Base-by-base conservation (phyloP, 2,888 invertebrate species). In the Strigamia maritima region DNA sequence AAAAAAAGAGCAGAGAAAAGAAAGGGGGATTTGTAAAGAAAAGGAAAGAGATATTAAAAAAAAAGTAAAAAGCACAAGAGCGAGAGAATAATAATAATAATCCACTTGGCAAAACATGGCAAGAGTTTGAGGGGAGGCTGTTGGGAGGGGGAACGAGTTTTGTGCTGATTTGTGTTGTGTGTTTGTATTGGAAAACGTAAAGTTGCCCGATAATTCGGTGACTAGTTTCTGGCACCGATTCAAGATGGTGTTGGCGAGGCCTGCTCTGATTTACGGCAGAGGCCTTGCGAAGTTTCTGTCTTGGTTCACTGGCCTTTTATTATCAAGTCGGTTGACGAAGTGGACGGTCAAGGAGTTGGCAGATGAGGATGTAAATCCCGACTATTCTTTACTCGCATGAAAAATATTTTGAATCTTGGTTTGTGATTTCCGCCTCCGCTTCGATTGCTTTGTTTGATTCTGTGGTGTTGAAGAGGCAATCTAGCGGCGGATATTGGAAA, bases 121-220 rank as follows among this genome's bases (percentile, higher is more conserved):
- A 54, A 19, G 54, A 54, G 19, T 70, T 70, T 70, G 70, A 70
- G 28, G 70, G 70, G 54, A 44, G 44, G 54, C n/a, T 19, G 54
- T 6, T 8, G 54, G n/a, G 22, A 8, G n/a, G 28, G 70, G 12
- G 70, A 70, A n/a, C 70, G 70, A 70, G 70, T 70, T 70, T 70
- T 70, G 14, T 70, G 70, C 70, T 70, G 70, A 70, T 70, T 70
- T 70, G 70, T 70, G 70, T 70, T 70, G 26, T 70, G 26, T 70
- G 70, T 70, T 24, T 70, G 70, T 70, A 70, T 70, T 70, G 70
- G 70, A 70, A 70, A 70, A 70, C 70, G 70, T 70, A 70, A 70
- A 70, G 28, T 54, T 28, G 70, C 24, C 70, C 70, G 70, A 70
- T 70, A 70, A 70, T 70, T 70, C 70, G 26, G 28, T n/a, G 70